Evolutionary conservation across 2,888 invertebrate genomes (phyloP).

Genomic region (Macaria notata): DNA sequence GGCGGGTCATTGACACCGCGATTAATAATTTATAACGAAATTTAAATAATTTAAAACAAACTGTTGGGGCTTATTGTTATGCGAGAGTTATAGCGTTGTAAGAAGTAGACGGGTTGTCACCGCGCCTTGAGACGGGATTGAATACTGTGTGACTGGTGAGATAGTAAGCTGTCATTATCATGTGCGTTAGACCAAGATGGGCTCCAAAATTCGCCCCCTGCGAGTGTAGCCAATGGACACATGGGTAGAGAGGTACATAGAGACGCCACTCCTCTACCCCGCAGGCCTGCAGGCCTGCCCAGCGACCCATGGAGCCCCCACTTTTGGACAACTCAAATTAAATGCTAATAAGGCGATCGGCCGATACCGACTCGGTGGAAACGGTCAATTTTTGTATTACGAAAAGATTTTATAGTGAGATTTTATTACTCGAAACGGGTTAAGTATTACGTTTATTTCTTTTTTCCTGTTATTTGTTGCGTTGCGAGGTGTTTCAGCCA

Average conservation of each 20-base stretch:
- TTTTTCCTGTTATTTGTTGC: conserved; percentile 29
- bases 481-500: conserved; percentile 25
- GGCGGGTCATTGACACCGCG: conserved; percentile 30
- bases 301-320: conserved; percentile 76
- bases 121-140: no score
- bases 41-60: conserved; percentile 33
- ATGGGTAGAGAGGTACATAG: conserved; percentile 38
- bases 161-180: neutral
- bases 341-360: conserved; percentile 77
- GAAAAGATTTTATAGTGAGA: conserved; percentile 32
- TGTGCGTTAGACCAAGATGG: conserved; percentile 27
- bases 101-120: neutral
- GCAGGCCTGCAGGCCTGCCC: conserved; percentile 74
- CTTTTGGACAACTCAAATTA: conserved; percentile 73
- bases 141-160: no score
- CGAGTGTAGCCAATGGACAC: conserved; percentile 53
- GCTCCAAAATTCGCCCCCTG: conserved; percentile 41
- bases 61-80: conserved; percentile 21
- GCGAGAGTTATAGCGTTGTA: conserved; percentile 10
- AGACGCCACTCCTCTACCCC: conserved; percentile 62
- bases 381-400: conserved; percentile 39
- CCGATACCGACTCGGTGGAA: conserved; percentile 55
- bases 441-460: conserved; percentile 31
- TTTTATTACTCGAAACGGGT: conserved; percentile 33
- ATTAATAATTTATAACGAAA: conserved; percentile 33